Evolutionary conservation across 2,888 invertebrate genomes (phyloP), one percentile per base, ranked within the genome.

Genomic region (Drosophila greeni): DNA sequence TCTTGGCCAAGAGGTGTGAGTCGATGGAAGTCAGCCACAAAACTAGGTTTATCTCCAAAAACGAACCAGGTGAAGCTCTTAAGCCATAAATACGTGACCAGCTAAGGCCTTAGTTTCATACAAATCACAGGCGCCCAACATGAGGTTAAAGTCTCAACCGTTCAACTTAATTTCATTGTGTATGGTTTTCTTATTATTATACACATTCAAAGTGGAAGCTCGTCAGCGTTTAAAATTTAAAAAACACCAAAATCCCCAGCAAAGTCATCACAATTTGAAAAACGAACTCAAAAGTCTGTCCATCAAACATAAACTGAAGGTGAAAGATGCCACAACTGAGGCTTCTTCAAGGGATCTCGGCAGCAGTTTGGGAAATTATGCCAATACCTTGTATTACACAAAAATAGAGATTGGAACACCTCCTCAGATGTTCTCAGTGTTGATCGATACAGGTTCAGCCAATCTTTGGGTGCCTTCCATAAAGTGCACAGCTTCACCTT

Each of bases 391-490:
- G 5, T 85, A 85, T 24, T 81, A 49, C 24, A 64, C 66, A 2
- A 5, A 92, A 2, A 97, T 98, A 78, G 90, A 91, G 0, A 94
- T 99, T 88, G 98, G 98, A 2, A 62, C 36, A 5, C 62, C 66
- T 93, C 62, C 64, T 40, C 98, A 99, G 90, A 90, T 89, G 3
- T 98, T 98, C 90, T 93, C 92, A 83, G 97, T 99, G 67, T 94
- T 99, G 68, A 99, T 99, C 90, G 99, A 99, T 90, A 99, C 78
- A 14, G 78, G 54, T 16, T 81, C 78, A 0, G 39, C 78, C 16
- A 78, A 78, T 29, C 39, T 78, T 12, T 78, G 78, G 82, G 98
- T 8, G 98, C 98, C 95, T 86, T 92, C 92, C 86, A 94, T 95
- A 54, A 36, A 72, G 34, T 78, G 81, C 12, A 20, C 36, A 3